Evolutionary conservation across 2,113 vertebrate genomes (phyloP).

Genomic region (Garra rufa): DNA sequence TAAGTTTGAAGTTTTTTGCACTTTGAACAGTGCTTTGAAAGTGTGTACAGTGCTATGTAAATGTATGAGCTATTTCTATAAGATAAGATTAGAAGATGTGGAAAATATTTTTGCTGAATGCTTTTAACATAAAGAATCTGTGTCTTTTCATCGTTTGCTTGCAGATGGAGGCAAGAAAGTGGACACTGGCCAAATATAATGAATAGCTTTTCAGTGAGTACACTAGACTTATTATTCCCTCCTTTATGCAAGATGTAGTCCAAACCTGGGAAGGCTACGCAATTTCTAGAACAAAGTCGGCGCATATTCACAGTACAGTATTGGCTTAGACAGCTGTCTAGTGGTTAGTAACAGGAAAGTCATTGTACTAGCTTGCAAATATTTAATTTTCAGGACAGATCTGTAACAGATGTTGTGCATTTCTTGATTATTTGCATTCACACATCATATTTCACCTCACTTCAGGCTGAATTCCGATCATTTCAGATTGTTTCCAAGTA

Average conservation of each 20-base stretch:
- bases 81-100: not conserved
- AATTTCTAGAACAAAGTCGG: conserved; percentile 5
- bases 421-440: conserved; percentile 16
- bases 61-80: not conserved
- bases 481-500: not conserved
- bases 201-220: conserved; percentile 43
- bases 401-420: conserved; percentile 5
- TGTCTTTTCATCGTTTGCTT: conserved; percentile 11
- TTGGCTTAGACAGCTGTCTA: conserved; percentile 28
- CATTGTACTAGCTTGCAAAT: conserved; percentile 27
- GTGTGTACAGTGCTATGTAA: not conserved
- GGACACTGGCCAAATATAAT: conserved; percentile 33
- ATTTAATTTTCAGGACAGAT: conserved; percentile 26
- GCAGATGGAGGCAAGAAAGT: conserved; percentile 31
- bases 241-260: not conserved
- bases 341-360: conserved; percentile 10
- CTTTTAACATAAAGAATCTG: not conserved
- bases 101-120: not conserved
- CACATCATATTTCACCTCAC: conserved; percentile 20
- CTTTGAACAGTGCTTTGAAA: not conserved
- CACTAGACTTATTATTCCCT: conserved; percentile 27
- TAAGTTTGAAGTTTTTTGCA: not conserved
- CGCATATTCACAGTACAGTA: not conserved
- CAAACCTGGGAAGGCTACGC: conserved; percentile 15
- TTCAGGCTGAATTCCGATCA: not conserved